Conservation (phyloP, 2,113 vertebrate genomes). For the Fregetta grallaria region DNA sequence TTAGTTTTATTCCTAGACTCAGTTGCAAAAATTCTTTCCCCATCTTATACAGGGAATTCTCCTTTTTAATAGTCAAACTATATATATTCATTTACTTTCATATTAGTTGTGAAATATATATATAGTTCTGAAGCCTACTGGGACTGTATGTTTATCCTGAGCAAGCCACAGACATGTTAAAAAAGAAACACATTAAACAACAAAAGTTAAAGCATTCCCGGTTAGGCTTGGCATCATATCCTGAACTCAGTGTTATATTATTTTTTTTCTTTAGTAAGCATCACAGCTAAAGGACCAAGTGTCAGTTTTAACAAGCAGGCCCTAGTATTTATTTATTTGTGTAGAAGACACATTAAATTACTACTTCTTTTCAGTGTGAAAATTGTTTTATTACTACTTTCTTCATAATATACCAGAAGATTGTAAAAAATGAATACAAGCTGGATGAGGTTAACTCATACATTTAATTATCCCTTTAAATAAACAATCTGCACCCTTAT, state of each 20-base stretch:
- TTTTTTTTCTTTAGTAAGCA: constrained; percentile 30
- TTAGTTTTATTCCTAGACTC: not conserved
- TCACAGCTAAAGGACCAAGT: constrained; percentile 14
- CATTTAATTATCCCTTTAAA: constrained; percentile 62
- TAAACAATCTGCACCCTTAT: constrained; percentile 28
- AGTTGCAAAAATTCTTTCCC: not conserved
- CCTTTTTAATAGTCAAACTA: not conserved
- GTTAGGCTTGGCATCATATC: not conserved
- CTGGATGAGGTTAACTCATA: constrained; percentile 41
- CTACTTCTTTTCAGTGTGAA: constrained; percentile 44
- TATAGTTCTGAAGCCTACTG: not conserved
- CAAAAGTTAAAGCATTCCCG: not conserved
- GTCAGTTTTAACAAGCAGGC: constrained; percentile 6
- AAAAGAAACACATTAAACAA: not conserved
- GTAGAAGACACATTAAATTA: not conserved
- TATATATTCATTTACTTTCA: not conserved
- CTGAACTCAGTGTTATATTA: not conserved
- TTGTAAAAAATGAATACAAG: not conserved
- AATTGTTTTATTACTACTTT: constrained; percentile 59
- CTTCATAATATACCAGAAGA: constrained; percentile 29
- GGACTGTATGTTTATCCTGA: not conserved
- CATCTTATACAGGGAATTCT: not conserved
- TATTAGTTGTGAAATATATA: not conserved
- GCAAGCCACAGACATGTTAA: not conserved
- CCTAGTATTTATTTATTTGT: constrained; percentile 5